Evolutionary conservation across 2,113 vertebrate genomes (phyloP), one percentile per base, ranked within the genome.

Genomic region (Paedocypris sp.): DNA sequence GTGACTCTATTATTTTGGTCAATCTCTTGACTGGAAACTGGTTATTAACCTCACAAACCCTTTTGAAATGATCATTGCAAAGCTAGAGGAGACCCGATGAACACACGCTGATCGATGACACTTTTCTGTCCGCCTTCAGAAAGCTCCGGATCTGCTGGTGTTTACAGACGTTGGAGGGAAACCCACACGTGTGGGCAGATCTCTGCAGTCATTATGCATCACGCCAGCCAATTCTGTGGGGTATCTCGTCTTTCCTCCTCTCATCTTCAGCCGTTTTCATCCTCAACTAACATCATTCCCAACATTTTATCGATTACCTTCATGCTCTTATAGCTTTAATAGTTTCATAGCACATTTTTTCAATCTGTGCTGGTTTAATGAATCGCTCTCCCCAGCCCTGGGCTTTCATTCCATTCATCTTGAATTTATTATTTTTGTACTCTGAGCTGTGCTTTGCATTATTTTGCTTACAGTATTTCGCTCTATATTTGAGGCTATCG

Each of bases 111-210:
- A 39, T 39, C 39, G 36, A 39, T 54, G 15, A 47, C 23, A 20
- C n/a, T 38, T 39, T 46, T 39, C 58, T 28, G 12, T 20, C 33
- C 33, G 2, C 46, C 43, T 4, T 13, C 33, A 62, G 45, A 49
- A 51, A 32, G 36, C 47, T 42, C 29, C 25, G 32, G 25, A 18
- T 11, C 23, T 31, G 31, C 31, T 25, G 29, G 25, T 39, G 41
- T 42, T 51, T 51, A 12, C 25, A 41, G 36, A 51, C 51, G 33
- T 15, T 49, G 35, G n/a, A 51, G 39, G 39, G 39, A 58, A 57
- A 31, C 39, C 53, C 53, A 58, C 16, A 32, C 43, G 53, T 31
- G 25, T 58, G 53, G 53, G 53, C 26, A 58, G 39, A 56, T 13
- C 39, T 46, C 23, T 39, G 42, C 16, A 57, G 31, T 38, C 16